These are phyloP conservation scores for Sipha maydis DNA, from an alignment of 2,888 invertebrate genomes.

Conservation along the genomic window DNA sequence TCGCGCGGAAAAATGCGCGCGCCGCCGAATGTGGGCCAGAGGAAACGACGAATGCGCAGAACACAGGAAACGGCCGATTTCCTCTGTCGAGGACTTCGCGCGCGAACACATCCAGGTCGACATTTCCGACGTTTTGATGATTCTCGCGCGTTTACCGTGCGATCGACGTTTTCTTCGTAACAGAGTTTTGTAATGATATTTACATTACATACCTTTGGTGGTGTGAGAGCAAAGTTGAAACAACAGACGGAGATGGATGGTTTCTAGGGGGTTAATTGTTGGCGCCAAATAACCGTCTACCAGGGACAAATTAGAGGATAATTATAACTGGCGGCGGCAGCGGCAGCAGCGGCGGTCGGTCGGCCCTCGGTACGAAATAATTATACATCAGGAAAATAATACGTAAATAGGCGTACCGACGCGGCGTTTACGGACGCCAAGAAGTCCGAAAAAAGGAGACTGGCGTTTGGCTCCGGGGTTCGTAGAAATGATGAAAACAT, in stretches of 20 bases:
- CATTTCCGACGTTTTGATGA: slow-evolving; percentile 52
- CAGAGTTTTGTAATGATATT: neutral
- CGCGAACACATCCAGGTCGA: slow-evolving; percentile 38
- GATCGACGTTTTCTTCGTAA: too few relatives aligned
- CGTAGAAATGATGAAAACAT: neutral
- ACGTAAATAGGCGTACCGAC: slow-evolving; percentile 25
- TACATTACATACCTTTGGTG: neutral
- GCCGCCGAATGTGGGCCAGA: slow-evolving; percentile 34
- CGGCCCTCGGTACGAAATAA: neutral
- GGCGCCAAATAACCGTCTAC: slow-evolving; percentile 59
- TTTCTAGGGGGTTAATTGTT: slow-evolving; percentile 48
- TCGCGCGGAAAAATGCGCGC: slow-evolving; percentile 2
- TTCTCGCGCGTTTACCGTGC: neutral
- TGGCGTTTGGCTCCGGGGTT: slow-evolving; percentile 3
- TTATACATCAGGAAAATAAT: neutral
- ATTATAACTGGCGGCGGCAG: slow-evolving; percentile 40
- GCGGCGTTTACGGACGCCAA: slow-evolving; percentile 36
- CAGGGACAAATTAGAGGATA: slow-evolving; percentile 61
- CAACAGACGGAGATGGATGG: neutral
- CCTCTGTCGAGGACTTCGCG: slow-evolving; percentile 21
- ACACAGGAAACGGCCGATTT: slow-evolving; percentile 56
- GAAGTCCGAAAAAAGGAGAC: slow-evolving; percentile 15
- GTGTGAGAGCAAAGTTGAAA: neutral
- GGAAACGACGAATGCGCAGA: slow-evolving; percentile 5
- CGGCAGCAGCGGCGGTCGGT: neutral